Percentiles rank a stretch among this genome's conserved stretches.
phyloP scores from a whole-genome alignment of 2,113 vertebrate genomes.

The Gracilinanus agilis region DNA sequence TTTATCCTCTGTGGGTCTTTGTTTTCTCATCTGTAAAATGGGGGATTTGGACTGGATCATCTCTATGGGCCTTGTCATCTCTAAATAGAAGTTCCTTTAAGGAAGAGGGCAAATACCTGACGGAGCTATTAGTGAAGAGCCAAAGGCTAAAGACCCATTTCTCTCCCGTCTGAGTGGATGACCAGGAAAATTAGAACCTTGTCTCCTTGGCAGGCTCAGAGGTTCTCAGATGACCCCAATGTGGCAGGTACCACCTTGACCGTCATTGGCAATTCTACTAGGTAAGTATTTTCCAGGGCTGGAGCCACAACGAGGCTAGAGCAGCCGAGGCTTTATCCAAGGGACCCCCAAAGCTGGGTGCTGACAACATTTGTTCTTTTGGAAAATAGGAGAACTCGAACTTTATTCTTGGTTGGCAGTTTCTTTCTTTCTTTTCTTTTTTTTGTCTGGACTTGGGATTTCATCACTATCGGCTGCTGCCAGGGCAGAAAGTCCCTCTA shows the following conservation, averaged over 20 bases:
- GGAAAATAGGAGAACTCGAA: no score
- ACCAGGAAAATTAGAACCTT: background rate
- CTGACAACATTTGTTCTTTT: background rate
- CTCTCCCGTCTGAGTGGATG: background rate
- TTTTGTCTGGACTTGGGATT: no score
- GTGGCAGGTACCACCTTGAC: background rate
- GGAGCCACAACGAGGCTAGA: no score
- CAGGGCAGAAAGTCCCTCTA: no score
- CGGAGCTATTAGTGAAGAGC: background rate
- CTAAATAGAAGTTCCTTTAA: background rate
- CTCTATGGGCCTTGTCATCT: background rate
- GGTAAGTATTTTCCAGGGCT: background rate
- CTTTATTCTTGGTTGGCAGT: no score
- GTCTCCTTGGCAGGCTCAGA: background rate
- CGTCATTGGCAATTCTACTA: background rate
- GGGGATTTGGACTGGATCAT: background rate
- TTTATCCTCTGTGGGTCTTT: background rate
- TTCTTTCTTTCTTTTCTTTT: no score
- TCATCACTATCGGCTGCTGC: no score
- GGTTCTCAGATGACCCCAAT: background rate
- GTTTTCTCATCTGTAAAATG: background rate
- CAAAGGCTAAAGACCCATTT: background rate
- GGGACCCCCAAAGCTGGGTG: background rate
- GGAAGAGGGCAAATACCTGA: background rate
- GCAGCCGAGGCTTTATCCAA: background rate